These are phyloP conservation scores for Lepidocyrtinus sp. DNA, from an alignment of 2,888 invertebrate species.

Conservation along the genomic window DNA sequence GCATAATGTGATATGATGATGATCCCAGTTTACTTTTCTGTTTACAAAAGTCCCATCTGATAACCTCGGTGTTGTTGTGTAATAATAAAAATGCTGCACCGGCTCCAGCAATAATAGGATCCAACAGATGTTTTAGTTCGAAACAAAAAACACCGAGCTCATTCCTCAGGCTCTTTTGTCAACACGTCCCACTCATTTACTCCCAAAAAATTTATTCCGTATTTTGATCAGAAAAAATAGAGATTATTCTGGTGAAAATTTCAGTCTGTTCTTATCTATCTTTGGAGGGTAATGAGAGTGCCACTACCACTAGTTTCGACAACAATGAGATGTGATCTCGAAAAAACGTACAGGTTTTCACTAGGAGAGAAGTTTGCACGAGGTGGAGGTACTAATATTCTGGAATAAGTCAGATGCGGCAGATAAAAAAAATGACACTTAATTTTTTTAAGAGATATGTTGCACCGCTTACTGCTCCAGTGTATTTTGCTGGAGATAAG, in stretches of 20 bases:
- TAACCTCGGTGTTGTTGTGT: slow-evolving; percentile 58
- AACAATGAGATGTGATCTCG: slow-evolving; percentile 29
- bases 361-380: not conserved
- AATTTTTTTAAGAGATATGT: not conserved
- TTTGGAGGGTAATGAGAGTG: not conserved
- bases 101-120: slow-evolving; percentile 45
- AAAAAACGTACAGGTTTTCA: slow-evolving; percentile 20
- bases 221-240: too few relatives aligned
- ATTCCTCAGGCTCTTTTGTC: slow-evolving; percentile 22
- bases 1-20: slow-evolving; percentile 27
- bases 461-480: not conserved
- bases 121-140: slow-evolving; percentile 55
- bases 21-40: slow-evolving; percentile 35
- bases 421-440: slow-evolving; percentile 6
- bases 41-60: slow-evolving; percentile 53
- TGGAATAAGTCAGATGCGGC: not conserved
- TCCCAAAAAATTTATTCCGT: not conserved
- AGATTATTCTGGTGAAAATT: too few relatives aligned
- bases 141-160: slow-evolving; percentile 31
- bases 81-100: slow-evolving; percentile 45
- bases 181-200: not conserved
- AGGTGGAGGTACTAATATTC: not conserved
- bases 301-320: slow-evolving; percentile 43
- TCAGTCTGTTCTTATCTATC: too few relatives aligned
- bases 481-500: not conserved